Conservation (phyloP, 2,797 vertebrate genomes). For the Epinephelus malabaricus region DNA sequence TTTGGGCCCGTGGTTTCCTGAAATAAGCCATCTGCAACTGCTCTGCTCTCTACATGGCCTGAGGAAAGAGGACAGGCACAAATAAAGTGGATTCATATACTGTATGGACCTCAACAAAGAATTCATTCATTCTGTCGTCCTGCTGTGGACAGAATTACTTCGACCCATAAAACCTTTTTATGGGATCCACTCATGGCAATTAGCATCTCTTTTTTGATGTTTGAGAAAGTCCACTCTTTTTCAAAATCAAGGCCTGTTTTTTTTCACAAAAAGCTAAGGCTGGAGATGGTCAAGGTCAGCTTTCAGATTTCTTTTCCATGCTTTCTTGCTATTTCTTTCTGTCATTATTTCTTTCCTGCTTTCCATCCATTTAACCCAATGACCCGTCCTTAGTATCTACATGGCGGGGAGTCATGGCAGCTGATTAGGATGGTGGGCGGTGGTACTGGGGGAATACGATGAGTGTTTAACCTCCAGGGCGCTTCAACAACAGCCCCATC, state of each 20-base stretch:
- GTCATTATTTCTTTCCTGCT: conserved; percentile 24
- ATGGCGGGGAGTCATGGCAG: conserved; percentile 30
- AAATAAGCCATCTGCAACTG: conserved; percentile 83
- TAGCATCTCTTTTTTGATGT: conserved; percentile 53
- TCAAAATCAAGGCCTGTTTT: conserved; percentile 17
- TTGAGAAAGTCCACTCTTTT: conserved; percentile 34
- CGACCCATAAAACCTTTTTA: conserved; percentile 64
- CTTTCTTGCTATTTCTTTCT: conserved; percentile 17
- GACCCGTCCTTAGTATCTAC: conserved; percentile 56
- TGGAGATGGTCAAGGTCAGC: conserved; percentile 9
- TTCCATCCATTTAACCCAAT: conserved; percentile 50
- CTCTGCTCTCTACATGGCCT: conserved; percentile 72
- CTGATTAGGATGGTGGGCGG: neutral
- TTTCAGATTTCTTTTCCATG: conserved; percentile 21
- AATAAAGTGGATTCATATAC: conserved; percentile 74
- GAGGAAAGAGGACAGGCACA: conserved; percentile 72
- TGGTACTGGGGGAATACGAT: conserved; percentile 18
- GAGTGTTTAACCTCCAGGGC: conserved; percentile 71
- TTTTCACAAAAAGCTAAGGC: neutral
- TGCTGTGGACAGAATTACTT: conserved; percentile 58
- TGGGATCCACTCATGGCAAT: conserved; percentile 55
- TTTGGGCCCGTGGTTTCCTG: conserved; percentile 83
- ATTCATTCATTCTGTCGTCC: conserved; percentile 65
- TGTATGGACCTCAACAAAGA: conserved; percentile 65
- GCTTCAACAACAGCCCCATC: conserved; percentile 59